A percentile compares a stretch with the other conserved stretches of the same genome.
Evolutionary conservation across 2,797 vertebrate species (phyloP).

Genomic region (Phaenicophaeus curvirostris): DNA sequence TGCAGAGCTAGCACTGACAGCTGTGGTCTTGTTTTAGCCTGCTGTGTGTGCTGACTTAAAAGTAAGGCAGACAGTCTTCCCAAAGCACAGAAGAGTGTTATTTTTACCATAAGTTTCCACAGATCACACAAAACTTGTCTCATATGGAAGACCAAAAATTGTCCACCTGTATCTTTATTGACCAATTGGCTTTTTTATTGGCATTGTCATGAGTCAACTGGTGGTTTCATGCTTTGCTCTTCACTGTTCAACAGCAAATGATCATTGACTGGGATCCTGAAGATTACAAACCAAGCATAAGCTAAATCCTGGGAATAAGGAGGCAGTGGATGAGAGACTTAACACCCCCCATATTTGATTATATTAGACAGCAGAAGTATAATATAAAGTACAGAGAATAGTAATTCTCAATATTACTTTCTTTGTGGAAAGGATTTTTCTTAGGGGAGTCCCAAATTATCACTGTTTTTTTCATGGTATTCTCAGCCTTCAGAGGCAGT

Average conservation of each 20-base stretch:
- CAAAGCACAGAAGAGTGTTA: not conserved
- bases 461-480: not conserved
- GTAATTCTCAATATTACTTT: not conserved
- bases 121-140: not conserved
- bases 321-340: not conserved
- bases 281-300: not conserved
- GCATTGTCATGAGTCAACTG: not conserved
- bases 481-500: not conserved
- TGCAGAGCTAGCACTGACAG: slow-evolving; percentile 39
- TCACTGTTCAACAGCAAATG: not conserved
- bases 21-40: slow-evolving; percentile 66
- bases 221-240: not conserved
- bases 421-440: not conserved
- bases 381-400: not conserved
- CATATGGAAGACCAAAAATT: not conserved
- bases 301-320: not conserved
- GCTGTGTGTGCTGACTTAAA: not conserved
- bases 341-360: not conserved
- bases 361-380: not conserved
- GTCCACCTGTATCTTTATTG: not conserved
- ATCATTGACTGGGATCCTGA: not conserved
- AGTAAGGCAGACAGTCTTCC: slow-evolving; percentile 34
- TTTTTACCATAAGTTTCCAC: not conserved
- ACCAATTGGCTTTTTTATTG: not conserved
- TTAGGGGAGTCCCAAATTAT: not conserved